phyloP scores from a whole-genome alignment of 1,140 invertebrate species.

The Bombus superbus region DNA sequence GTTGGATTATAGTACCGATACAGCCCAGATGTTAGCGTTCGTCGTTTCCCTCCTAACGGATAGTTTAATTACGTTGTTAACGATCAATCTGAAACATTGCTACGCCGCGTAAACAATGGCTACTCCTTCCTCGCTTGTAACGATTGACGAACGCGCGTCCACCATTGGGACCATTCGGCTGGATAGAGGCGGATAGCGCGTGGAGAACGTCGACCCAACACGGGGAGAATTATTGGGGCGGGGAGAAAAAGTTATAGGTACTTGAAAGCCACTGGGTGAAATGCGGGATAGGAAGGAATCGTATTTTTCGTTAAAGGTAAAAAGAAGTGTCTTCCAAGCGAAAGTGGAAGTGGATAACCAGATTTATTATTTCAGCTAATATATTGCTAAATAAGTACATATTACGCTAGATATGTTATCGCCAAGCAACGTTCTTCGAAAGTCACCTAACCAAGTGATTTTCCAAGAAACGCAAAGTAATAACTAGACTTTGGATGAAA shows the following conservation, averaged over 20 bases:
- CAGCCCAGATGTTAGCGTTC: slow-evolving; percentile 6
- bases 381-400: too few relatives aligned
- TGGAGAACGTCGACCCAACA: not conserved
- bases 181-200: not conserved
- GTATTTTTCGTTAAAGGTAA: not conserved
- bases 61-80: slow-evolving; percentile 75
- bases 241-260: not conserved
- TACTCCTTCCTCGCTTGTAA: slow-evolving; percentile 47
- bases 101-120: slow-evolving; percentile 44
- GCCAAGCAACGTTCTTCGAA: too few relatives aligned
- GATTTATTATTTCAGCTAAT: not conserved
- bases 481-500: too few relatives aligned
- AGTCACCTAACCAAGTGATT: too few relatives aligned
- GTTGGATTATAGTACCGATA: slow-evolving; percentile 40
- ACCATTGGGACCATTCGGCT: not conserved
- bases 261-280: not conserved
- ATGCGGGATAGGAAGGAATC: not conserved
- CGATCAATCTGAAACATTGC: slow-evolving; percentile 58
- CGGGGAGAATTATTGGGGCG: not conserved
- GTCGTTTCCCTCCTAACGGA: slow-evolving; percentile 63
- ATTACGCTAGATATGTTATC: too few relatives aligned
- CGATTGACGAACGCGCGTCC: slow-evolving; percentile 19
- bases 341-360: not conserved
- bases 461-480: too few relatives aligned
- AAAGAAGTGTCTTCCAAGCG: too few relatives aligned